These are phyloP conservation scores for Mormyrus proboscirostris DNA, from an alignment of 2,797 vertebrate genomes.

Conservation along the genomic window DNA sequence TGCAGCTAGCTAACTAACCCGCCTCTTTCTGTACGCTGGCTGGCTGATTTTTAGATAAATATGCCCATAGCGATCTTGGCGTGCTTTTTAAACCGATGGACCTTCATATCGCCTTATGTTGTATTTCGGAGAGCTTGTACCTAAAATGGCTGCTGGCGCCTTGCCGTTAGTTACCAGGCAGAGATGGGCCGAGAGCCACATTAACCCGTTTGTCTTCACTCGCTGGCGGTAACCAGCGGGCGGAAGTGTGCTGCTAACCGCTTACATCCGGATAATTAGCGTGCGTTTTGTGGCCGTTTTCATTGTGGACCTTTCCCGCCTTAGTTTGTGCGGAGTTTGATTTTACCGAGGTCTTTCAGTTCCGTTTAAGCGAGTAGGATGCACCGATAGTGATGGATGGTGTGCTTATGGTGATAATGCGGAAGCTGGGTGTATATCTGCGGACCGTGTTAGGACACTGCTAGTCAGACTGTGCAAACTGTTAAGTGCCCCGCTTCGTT, in stretches of 20 bases:
- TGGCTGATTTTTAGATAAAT: background rate
- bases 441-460: background rate
- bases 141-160: conserved; percentile 4
- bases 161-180: background rate
- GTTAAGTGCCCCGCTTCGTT: background rate
- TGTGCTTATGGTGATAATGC: background rate
- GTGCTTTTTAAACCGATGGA: background rate
- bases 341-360: background rate
- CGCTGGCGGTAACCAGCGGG: background rate
- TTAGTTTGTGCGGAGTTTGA: background rate
- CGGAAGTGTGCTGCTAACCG: background rate
- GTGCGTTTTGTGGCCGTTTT: background rate
- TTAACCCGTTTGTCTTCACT: background rate
- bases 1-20: background rate
- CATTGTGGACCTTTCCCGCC: background rate
- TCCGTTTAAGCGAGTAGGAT: background rate
- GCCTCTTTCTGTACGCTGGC: background rate
- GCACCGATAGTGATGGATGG: background rate
- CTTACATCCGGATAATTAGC: background rate
- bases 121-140: background rate
- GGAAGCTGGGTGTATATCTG: background rate
- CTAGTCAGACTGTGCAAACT: background rate
- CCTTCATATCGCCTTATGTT: background rate
- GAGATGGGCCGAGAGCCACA: background rate
- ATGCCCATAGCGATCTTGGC: too few species aligned